Evolutionary conservation across 2,888 invertebrate genomes (phyloP), one percentile per base, ranked within the genome.

Genomic region (Pheosia tremula): DNA sequence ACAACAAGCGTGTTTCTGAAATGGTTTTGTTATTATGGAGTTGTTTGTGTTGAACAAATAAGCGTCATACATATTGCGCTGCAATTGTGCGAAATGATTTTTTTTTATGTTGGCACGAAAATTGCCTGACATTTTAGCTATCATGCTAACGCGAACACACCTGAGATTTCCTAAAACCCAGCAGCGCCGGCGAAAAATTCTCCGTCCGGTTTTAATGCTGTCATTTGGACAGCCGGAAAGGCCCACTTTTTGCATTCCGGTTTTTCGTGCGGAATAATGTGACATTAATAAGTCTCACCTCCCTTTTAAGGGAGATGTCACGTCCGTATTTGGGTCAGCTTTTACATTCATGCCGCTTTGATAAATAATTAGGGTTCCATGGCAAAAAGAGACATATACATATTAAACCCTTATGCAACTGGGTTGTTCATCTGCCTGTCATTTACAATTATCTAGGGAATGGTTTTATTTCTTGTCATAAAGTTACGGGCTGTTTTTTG

Each of bases 261-360:
- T 81, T 86, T 88, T 83, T 79, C 80, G 80, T 81, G 77, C 78
- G 81, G 84, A 84, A 85, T 87, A 88, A 88, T 87, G 83, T 84
- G 84, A 87, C 88, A 84, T 88, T 87, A 87, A 88, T 87, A 85
- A 89, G 87, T 85, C 85, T 80, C 82, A 79, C 80, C 82, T 81
- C 82, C 83, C 81, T 82, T 85, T 84, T 82, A 80, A 73, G 74
- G 74, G 79, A 79, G 77, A 82, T 83, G 83, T 84, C 84, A 83
- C 80, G 82, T 82, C 80, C 81, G 82, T 81, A 82, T 85, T 82
- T 79, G 74, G 85, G 84, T 82, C 81, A 80, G 75, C 77, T 74
- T 71, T 78, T 79, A 79, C 75, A 75, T 77, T 80, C 75, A 71
- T 69, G 74, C 75, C 78, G 73, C 78, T 76, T 76, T 82, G 77